Evolutionary conservation across 1,140 invertebrate species (phyloP), one percentile per base, ranked within the genome.

Genomic region (Drosophila novamexicana): DNA sequence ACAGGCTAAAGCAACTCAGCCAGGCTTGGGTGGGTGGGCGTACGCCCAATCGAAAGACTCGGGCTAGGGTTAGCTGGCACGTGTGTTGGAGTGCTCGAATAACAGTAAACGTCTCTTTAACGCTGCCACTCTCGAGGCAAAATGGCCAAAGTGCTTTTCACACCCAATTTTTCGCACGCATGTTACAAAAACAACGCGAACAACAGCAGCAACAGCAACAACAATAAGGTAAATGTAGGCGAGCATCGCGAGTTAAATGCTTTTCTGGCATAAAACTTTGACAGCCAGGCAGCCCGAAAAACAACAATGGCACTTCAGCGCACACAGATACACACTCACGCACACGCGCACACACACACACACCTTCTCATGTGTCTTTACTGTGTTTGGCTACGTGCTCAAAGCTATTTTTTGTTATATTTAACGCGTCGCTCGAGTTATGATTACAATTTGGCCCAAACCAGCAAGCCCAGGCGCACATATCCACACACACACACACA

Each of bases 331-430:
- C 54, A 42, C 54, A 49, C 49, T 10, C 14, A 16, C 7, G 32
- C 29, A 52, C 10, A 14, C n/a, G 36, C 32, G 40, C 45, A 32
- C 47, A n/a, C 36, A 45, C 40, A 49, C 45, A 47, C 16, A 59
- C 39, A 61, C 45, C 56, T 34, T 14, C 61, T 32, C 45, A 36
- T 42, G 32, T 32, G 34, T 73, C 34, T 69, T 50, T 49, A 3
- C 52, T 69, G 63, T 85, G 75, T 75, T 83, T 88, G 65, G 65
- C 72, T 88, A 88, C 83, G 83, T 88, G 83, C 83, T 77, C 54
- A 50, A 49, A 89, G 83, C 84, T 88, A 89, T 88, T 88, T 88
- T 88, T 88, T 88, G 83, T 89, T 88, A 88, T 88, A 77, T 72
- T 88, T 89, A 83, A 88, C 77, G 79, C 83, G 78, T 74, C 79